phyloP scores from a whole-genome alignment of 1,140 invertebrate species.

The Monochamus saltuarius region DNA sequence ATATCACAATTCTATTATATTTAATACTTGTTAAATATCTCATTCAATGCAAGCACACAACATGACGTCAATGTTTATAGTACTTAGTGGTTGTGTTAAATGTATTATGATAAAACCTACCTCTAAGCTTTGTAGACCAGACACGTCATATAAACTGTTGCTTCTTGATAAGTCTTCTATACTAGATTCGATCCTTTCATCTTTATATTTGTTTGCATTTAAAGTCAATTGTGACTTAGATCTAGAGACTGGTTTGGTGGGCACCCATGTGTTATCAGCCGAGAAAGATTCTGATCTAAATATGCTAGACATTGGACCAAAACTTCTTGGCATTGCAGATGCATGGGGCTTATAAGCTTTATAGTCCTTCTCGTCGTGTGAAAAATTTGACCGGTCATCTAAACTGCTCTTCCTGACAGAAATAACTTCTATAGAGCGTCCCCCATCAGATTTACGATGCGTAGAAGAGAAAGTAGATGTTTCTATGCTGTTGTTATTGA shows the following conservation, averaged over 20 bases:
- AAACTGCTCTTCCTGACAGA: conserved; percentile 23
- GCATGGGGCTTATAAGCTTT: conserved; percentile 18
- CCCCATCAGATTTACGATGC: not conserved
- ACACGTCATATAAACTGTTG: conserved; percentile 48
- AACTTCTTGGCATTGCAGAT: conserved; percentile 1
- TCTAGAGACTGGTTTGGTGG: conserved; percentile 44
- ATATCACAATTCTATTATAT: not conserved
- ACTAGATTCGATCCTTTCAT: conserved; percentile 14
- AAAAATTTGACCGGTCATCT: conserved; percentile 10
- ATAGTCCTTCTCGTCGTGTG: conserved; percentile 16
- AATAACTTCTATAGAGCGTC: conserved; percentile 35
- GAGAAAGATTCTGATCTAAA: conserved; percentile 49
- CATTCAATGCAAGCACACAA: not conserved
- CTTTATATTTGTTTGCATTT: conserved; percentile 34
- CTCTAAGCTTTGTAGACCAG: conserved; percentile 51
- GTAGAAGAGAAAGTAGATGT: not conserved
- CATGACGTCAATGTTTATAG: not conserved
- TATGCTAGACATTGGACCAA: conserved; percentile 12
- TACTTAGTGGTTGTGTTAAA: not conserved
- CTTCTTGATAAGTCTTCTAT: conserved; percentile 35
- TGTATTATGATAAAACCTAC: conserved; percentile 34
- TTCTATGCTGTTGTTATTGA: not conserved
- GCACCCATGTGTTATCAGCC: conserved; percentile 33
- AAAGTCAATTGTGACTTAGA: conserved; percentile 50
- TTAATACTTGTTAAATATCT: not conserved